phyloP scores from a whole-genome alignment of 2,113 vertebrate species.

The Pseudopodoces humilis region DNA sequence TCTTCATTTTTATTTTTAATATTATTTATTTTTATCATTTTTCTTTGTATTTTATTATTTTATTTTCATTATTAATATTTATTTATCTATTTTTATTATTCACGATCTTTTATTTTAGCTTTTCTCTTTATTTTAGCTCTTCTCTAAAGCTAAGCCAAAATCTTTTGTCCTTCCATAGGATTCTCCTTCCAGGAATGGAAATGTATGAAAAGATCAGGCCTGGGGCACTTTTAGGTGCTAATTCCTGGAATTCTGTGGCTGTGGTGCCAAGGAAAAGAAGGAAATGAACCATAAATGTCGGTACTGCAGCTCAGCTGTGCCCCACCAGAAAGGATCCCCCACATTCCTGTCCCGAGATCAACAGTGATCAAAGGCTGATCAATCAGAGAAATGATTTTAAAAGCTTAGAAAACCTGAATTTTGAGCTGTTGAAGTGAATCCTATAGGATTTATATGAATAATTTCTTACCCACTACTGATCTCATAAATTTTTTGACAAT shows the following conservation, averaged over 20 bases:
- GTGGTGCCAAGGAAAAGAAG: background rate
- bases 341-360: background rate
- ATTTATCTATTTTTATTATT: background rate
- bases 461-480: conserved; percentile 1
- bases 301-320: background rate
- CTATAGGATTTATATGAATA: background rate
- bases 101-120: background rate
- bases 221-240: background rate
- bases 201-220: background rate
- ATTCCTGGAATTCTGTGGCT: background rate
- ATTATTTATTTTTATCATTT: no score
- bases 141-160: background rate
- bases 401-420: background rate
- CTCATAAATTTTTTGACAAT: conserved; percentile 21
- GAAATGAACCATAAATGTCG: background rate
- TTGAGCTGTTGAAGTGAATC: background rate
- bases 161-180: background rate
- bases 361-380: background rate
- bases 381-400: background rate
- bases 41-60: no score
- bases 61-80: no score
- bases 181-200: background rate
- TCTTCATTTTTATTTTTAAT: background rate
- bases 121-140: background rate
- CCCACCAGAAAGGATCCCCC: background rate